These are phyloP conservation scores for Lasioglossum calceatum DNA, from an alignment of 2,888 invertebrate genomes.

Conservation along the genomic window DNA sequence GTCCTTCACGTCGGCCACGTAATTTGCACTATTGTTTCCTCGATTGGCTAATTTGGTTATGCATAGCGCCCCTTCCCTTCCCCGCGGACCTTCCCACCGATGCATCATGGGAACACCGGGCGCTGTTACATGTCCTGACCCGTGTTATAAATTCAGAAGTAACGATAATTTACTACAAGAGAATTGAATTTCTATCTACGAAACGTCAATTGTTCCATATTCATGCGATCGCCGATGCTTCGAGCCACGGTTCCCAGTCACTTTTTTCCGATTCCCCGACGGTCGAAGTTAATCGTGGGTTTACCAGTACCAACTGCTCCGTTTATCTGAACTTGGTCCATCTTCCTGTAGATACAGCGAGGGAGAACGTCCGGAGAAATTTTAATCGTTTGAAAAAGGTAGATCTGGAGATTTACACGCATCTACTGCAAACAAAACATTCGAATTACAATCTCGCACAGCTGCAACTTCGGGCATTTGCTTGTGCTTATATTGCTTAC, in stretches of 20 bases:
- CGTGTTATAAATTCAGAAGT: conserved; percentile 22
- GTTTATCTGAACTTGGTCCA: not conserved
- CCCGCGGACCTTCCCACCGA: not conserved
- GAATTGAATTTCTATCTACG: conserved; percentile 10
- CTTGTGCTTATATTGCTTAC: not conserved
- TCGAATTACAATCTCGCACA: not conserved
- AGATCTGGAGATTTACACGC: not conserved
- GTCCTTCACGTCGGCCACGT: conserved; percentile 37
- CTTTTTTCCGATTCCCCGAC: not conserved
- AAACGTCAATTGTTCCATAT: conserved; percentile 13
- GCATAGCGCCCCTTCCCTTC: conserved; percentile 16
- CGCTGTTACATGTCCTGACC: conserved; percentile 15
- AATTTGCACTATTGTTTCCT: conserved; percentile 58
- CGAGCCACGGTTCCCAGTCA: not conserved
- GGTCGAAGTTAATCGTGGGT: not conserved
- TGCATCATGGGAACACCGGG: conserved; percentile 42
- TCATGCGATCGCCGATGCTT: not conserved
- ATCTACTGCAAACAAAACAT: not conserved
- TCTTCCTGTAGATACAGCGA: not conserved
- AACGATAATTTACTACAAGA: not conserved
- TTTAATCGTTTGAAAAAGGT: not conserved
- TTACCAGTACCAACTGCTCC: too few species aligned
- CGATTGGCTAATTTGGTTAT: conserved; percentile 61
- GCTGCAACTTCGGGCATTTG: not conserved
- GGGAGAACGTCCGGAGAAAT: not conserved